phyloP scores from a whole-genome alignment of 1,140 invertebrate genomes.

The Euura lappo region DNA sequence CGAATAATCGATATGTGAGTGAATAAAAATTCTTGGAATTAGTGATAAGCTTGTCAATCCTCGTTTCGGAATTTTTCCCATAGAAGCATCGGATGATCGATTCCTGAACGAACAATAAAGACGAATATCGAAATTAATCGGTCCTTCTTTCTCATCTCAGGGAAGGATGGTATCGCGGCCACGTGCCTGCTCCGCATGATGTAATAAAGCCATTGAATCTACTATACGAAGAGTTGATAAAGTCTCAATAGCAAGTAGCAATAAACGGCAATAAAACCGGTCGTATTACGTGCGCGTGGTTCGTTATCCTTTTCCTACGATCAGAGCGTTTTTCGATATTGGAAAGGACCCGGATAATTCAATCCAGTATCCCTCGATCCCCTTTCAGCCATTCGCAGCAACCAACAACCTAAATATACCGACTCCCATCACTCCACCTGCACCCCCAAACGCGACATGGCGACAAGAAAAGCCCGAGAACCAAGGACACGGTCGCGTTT shows the following conservation, averaged over 20 bases:
- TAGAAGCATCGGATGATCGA: too few relatives aligned
- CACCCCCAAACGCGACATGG: too few relatives aligned
- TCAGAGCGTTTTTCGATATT: conserved; percentile 4
- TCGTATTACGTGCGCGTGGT: neutral
- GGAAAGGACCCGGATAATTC: neutral
- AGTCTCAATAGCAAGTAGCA: conserved; percentile 1
- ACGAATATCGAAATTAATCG: neutral
- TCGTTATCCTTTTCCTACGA: neutral
- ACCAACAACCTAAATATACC: neutral
- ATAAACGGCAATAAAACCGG: conserved; percentile 1
- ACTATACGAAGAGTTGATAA: neutral
- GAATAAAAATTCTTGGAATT: too few relatives aligned
- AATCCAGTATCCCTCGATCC: neutral
- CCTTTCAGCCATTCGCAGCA: neutral
- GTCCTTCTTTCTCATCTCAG: neutral
- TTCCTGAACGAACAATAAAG: too few relatives aligned
- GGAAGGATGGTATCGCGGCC: too few relatives aligned
- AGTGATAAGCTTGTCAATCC: too few relatives aligned
- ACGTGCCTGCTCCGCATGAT: neutral
- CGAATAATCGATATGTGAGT: too few relatives aligned
- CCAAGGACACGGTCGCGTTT: too few relatives aligned
- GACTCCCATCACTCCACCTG: neutral
- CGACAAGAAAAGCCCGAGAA: too few relatives aligned
- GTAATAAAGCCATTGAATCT: neutral
- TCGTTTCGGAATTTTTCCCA: too few relatives aligned